phyloP scores from a whole-genome alignment of 1,140 invertebrate genomes.

The Penaeus chinensis region DNA sequence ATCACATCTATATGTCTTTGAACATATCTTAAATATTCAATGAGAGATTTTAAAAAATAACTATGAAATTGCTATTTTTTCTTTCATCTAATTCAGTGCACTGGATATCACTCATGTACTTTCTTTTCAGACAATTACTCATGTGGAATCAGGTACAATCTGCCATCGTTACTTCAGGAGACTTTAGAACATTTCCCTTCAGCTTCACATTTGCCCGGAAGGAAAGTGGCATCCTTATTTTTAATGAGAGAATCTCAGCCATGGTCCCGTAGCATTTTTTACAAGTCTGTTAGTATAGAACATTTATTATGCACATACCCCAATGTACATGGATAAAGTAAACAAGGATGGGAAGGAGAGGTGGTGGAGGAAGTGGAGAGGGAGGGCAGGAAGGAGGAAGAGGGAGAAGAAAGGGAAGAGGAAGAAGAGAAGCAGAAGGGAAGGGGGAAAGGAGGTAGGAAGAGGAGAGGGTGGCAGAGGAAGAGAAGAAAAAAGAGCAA shows the following conservation, averaged over 20 bases:
- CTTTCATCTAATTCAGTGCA: too few relatives aligned
- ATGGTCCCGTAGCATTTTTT: too few relatives aligned
- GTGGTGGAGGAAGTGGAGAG: not conserved
- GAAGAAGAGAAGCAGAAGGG: not conserved
- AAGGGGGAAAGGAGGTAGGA: not conserved
- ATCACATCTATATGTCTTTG: too few relatives aligned
- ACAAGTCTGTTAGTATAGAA: too few relatives aligned
- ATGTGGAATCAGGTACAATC: slow-evolving; percentile 35
- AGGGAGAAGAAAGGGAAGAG: not conserved
- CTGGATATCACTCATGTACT: not conserved
- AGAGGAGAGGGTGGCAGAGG: not conserved
- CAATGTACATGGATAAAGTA: not conserved
- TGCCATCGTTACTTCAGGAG: slow-evolving; percentile 51
- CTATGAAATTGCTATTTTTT: too few relatives aligned
- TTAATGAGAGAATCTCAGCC: too few relatives aligned
- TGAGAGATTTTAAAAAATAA: too few relatives aligned
- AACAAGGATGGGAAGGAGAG: not conserved
- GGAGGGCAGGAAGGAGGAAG: not conserved
- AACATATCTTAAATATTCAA: too few relatives aligned
- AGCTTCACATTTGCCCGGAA: too few relatives aligned
- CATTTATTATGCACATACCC: too few relatives aligned
- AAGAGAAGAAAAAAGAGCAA: not conserved
- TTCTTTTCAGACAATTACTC: slow-evolving; percentile 38
- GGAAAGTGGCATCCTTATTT: too few relatives aligned
- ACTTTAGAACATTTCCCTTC: not conserved